Base-by-base conservation (phyloP, 2,797 vertebrate genomes). In the Urophycis tenuis region DNA sequence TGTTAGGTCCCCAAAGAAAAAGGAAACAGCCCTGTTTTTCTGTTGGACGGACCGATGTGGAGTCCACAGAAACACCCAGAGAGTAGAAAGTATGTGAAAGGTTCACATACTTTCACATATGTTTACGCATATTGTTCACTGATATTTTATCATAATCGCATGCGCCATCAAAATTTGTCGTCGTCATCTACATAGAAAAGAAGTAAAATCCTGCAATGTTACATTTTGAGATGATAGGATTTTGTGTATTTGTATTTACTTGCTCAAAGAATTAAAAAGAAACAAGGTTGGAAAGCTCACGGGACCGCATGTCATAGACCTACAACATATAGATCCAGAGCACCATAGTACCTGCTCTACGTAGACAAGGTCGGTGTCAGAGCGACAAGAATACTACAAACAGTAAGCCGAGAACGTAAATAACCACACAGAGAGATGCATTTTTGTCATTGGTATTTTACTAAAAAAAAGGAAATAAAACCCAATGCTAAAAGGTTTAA, bases 401-500 rank as follows among this genome's bases (percentile, higher is more conserved):
- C 19, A 6, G 6, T n/a, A 60, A n/a, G 22, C 22, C 49, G n/a
- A n/a, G 9, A 60, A 60, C 14, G 75, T 73, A 84, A 90, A 90
- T 80, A 88, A 91, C 73, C 81, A 92, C 86, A 86, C 86, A 81
- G 35, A 83, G 73, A 86, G 31, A 73, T 32, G 10, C 36, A 78
- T 71, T 78, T 83, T 89, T 78, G 87, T 85, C 83, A 87, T 87
- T 87, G 83, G 89, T 89, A 85, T 92, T 92, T 93, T 92, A 92
- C 89, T 91, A 92, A 86, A 92, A 93, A 93, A 92, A 80, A 88
- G 81, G 75, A 90, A 90, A 88, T 36, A 29, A 69, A 78, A 75
- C 71, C 81, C 83, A 86, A 90, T 87, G 86, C 82, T 86, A 88
- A 84, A 80, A 87, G 86, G 88, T 78, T 88, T 84, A 86, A 32